A percentile compares a stretch with the other conserved stretches of the same genome.
Conservation (phyloP, 2,888 invertebrate species). For the Diadromus collaris region DNA sequence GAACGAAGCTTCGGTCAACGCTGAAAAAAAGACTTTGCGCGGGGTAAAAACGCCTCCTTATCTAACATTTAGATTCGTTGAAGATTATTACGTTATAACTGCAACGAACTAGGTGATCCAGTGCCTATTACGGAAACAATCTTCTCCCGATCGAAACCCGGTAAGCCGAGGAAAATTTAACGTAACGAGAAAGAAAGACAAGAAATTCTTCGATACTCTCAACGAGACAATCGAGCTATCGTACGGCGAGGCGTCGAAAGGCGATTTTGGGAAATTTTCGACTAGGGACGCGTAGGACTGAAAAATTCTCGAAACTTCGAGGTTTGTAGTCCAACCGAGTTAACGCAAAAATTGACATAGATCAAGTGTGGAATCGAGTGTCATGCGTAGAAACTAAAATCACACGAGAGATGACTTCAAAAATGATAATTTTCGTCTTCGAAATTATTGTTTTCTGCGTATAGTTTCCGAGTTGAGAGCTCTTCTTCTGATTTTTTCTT, state of each 20-base stretch:
- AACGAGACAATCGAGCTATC: neutral
- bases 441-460: neutral
- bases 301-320: neutral
- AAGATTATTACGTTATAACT: conserved; percentile 38
- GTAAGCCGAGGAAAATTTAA: neutral
- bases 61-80: conserved; percentile 52
- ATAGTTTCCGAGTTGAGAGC: neutral
- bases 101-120: conserved; percentile 71
- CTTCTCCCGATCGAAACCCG: conserved; percentile 21
- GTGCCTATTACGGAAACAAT: conserved; percentile 72
- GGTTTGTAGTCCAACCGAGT: neutral
- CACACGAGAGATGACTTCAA: neutral
- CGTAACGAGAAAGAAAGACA: neutral
- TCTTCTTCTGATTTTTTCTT: too few species aligned
- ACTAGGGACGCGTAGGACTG: neutral
- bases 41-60: conserved; percentile 25
- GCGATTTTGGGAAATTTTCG: neutral
- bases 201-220: neutral
- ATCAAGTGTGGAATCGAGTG: conserved; percentile 9
- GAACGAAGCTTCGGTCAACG: conserved; percentile 11
- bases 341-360: neutral
- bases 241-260: neutral
- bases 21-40: conserved; percentile 12
- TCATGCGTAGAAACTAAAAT: neutral
- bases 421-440: neutral